phyloP scores from a whole-genome alignment of 2,888 invertebrate species.

The Lamproptera curius region DNA sequence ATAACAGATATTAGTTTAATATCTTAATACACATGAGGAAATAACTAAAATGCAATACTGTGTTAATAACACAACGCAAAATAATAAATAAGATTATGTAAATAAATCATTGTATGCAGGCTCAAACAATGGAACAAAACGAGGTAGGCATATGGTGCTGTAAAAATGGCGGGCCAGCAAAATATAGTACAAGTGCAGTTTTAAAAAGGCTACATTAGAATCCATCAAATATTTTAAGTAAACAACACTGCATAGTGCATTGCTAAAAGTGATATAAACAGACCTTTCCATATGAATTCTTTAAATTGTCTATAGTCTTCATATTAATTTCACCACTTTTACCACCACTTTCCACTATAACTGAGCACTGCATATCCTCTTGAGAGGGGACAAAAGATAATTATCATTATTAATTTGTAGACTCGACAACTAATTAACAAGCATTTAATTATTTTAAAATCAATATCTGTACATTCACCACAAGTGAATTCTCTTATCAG shows the following conservation, averaged over 20 bases:
- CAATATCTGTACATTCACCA: slow-evolving; percentile 8
- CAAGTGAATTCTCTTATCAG: slow-evolving; percentile 13
- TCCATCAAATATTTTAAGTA: slow-evolving; percentile 27
- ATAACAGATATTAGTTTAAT: background rate
- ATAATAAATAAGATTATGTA: slow-evolving; percentile 31
- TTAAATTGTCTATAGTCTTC: slow-evolving; percentile 69
- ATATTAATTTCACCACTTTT: slow-evolving; percentile 64
- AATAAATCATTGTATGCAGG: slow-evolving; percentile 38
- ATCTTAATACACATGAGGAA: background rate
- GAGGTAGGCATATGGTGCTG: slow-evolving; percentile 47
- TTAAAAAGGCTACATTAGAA: slow-evolving; percentile 55
- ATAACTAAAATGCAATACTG: slow-evolving; percentile 3
- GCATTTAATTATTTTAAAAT: slow-evolving; percentile 9
- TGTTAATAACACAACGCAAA: slow-evolving; percentile 25
- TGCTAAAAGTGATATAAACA: slow-evolving; percentile 42
- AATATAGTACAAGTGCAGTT: slow-evolving; percentile 38
- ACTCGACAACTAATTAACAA: slow-evolving; percentile 14
- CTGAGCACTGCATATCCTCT: slow-evolving; percentile 74
- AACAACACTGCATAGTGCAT: slow-evolving; percentile 32
- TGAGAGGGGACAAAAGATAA: slow-evolving; percentile 57
- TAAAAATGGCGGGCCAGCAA: slow-evolving; percentile 44
- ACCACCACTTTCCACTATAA: slow-evolving; percentile 63
- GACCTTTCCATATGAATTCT: slow-evolving; percentile 71
- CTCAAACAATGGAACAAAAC: slow-evolving; percentile 58
- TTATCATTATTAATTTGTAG: slow-evolving; percentile 26